Evolutionary conservation across 2,888 invertebrate genomes (phyloP).

Genomic region (Brachypalpus laphriformis): DNA sequence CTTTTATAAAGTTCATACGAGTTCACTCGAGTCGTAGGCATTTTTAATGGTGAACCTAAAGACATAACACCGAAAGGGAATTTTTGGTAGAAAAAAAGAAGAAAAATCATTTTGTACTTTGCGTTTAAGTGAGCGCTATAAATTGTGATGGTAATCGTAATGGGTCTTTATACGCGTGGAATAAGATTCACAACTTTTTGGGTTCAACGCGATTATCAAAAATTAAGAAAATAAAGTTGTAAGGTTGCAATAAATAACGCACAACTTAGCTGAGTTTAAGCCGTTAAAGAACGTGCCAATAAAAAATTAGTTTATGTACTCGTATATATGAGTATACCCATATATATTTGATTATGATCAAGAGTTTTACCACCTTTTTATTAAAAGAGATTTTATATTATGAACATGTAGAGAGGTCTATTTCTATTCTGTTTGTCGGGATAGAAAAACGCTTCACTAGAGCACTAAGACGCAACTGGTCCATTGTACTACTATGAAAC

Average conservation of each 20-base stretch:
- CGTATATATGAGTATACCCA: too few relatives aligned
- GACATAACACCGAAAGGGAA: neutral
- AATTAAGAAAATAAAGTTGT: neutral
- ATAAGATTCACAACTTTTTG: neutral
- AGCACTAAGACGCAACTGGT: too few relatives aligned
- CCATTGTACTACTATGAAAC: too few relatives aligned
- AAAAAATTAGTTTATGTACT: too few relatives aligned
- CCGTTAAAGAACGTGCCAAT: too few relatives aligned
- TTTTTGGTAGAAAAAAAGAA: neutral
- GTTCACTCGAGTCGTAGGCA: slow-evolving; percentile 6
- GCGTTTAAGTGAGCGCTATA: neutral
- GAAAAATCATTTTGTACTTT: neutral
- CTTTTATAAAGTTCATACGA: slow-evolving; percentile 3
- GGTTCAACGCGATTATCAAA: neutral
- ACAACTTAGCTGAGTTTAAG: neutral
- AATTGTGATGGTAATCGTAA: slow-evolving; percentile 14
- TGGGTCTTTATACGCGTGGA: neutral
- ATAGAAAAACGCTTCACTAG: too few relatives aligned
- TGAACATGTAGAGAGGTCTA: too few relatives aligned
- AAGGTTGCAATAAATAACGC: neutral
- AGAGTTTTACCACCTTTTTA: too few relatives aligned
- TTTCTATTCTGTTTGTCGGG: too few relatives aligned
- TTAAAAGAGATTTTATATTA: too few relatives aligned
- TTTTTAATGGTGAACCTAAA: neutral
- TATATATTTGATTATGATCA: too few relatives aligned